Evolutionary conservation across 2,888 invertebrate genomes (phyloP).

Genomic region (Liodrosophila aerea): DNA sequence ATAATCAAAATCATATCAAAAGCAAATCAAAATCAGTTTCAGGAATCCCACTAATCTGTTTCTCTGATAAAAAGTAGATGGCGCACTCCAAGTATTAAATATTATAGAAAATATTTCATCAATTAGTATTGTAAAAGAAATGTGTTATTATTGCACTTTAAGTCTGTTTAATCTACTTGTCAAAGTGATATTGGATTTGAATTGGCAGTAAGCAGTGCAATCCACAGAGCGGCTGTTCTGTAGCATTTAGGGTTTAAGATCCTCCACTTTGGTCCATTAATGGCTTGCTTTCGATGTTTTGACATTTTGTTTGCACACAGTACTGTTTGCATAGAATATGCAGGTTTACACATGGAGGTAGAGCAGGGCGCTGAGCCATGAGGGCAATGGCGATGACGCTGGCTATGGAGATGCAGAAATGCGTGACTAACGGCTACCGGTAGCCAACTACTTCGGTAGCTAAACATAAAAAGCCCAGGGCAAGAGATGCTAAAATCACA

Average conservation of each 20-base stretch:
- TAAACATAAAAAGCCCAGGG: slow-evolving; percentile 66
- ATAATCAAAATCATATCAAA: too few species aligned
- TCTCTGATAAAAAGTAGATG: too few species aligned
- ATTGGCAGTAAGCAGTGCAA: too few species aligned
- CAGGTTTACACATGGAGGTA: not conserved
- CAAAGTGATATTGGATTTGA: too few species aligned
- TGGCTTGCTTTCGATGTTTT: slow-evolving; percentile 70
- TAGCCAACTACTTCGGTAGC: slow-evolving; percentile 78
- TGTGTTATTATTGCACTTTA: too few species aligned
- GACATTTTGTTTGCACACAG: slow-evolving; percentile 58
- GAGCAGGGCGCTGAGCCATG: slow-evolving; percentile 20
- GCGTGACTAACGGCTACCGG: slow-evolving; percentile 79
- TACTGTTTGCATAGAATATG: slow-evolving; percentile 51
- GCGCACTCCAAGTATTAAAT: too few species aligned
- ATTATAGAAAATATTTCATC: too few species aligned
- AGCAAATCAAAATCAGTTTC: too few species aligned
- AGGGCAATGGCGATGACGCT: slow-evolving; percentile 49
- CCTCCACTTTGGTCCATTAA: slow-evolving; percentile 60
- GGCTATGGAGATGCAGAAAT: slow-evolving; percentile 70
- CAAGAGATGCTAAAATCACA: slow-evolving; percentile 67
- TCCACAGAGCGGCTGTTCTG: too few species aligned
- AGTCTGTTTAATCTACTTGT: too few species aligned
- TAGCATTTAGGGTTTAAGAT: slow-evolving; percentile 7
- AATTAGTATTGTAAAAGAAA: too few species aligned
- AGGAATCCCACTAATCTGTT: too few species aligned